A percentile compares a stretch with the other conserved stretches of the same genome.
Conservation (phyloP, 2,113 vertebrate species). For the Esox niger region DNA sequence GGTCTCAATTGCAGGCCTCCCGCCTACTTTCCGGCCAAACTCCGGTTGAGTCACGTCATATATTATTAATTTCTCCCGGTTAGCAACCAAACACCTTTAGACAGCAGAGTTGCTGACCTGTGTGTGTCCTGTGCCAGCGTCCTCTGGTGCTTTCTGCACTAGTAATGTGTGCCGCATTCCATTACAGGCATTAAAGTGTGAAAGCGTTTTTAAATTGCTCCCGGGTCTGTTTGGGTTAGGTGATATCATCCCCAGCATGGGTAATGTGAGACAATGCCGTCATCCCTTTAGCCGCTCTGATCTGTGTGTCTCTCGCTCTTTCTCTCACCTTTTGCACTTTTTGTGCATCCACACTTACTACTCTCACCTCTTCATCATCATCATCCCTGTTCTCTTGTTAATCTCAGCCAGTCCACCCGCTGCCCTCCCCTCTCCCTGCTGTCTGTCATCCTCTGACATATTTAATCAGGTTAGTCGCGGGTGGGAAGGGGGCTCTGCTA, state of each 20-base stretch:
- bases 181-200: slow-evolving; percentile 59
- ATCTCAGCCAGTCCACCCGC: too few relatives aligned
- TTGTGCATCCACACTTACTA: slow-evolving; percentile 40
- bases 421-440: too few relatives aligned
- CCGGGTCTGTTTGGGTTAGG: slow-evolving; percentile 54
- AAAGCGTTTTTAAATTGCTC: slow-evolving; percentile 65
- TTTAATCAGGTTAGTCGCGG: slow-evolving; percentile 45
- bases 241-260: slow-evolving; percentile 43
- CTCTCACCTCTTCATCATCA: slow-evolving; percentile 15
- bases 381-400: slow-evolving; percentile 7
- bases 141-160: slow-evolving; percentile 10
- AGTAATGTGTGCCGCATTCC: slow-evolving; percentile 29
- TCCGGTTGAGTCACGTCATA: slow-evolving; percentile 26
- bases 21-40: background rate
- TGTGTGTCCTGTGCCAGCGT: slow-evolving; percentile 31
- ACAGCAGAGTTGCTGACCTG: slow-evolving; percentile 58
- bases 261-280: slow-evolving; percentile 36
- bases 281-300: slow-evolving; percentile 9
- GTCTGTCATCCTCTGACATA: slow-evolving; percentile 19
- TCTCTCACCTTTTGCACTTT: slow-evolving; percentile 1
- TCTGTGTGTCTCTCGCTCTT: slow-evolving; percentile 21
- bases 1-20: background rate
- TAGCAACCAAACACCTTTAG: slow-evolving; percentile 19
- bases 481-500: too few relatives aligned
- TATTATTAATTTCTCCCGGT: slow-evolving; percentile 54